Base-by-base conservation (phyloP, 2,797 vertebrate genomes). In the Melanotaenia parkinsoni region DNA sequence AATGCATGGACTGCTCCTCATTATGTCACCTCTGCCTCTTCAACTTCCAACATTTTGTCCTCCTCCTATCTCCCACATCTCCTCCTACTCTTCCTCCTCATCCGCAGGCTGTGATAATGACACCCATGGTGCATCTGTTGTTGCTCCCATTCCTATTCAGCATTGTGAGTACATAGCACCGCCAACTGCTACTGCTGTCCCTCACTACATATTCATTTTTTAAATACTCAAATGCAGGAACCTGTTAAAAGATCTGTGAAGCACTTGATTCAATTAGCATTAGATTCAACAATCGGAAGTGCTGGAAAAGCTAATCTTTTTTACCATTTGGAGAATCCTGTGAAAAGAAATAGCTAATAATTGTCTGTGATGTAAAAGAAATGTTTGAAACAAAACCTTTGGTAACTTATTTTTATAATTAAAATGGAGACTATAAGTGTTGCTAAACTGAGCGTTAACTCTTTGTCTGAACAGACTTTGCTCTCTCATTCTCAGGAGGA, bases 121-220 rank as follows among this genome's bases (percentile, higher is more conserved):
- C 86, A 82, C 79, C 85, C 83, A 64, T 82, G 84, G 59, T 89
- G 72, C 91, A 89, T 87, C 90, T 93, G 89, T 69, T 91, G 79
- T 74, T 93, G 77, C 84, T 93, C 73, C 86, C 87, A 26, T 82
- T 92, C 74, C 84, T 93, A 64, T 8, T 91, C 81, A 78, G 81
- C 87, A 72, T 84, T 70, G 93, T 94, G 87, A 94, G 92, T 93
- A 91, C 76, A 86, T 45, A 68, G 28, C 66, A 43, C 72, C 33
- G 72, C 69, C 74, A 80, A 65, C 57, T 83, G 80, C 67, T 75
- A 30, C 74, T 22, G 56, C 66, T 35, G 28, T 35, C 57, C 57
- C 64, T 74, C 63, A 3, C 53, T 86, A 28, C 58, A 83, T 85
- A 71, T 87, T 89, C 74, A 82, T 67, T 35, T 45, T 70, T 64